Percentiles rank a stretch among this genome's conserved stretches.
phyloP scores from a whole-genome alignment of 2,888 invertebrate species.

The Peribatodes rhomboidaria region DNA sequence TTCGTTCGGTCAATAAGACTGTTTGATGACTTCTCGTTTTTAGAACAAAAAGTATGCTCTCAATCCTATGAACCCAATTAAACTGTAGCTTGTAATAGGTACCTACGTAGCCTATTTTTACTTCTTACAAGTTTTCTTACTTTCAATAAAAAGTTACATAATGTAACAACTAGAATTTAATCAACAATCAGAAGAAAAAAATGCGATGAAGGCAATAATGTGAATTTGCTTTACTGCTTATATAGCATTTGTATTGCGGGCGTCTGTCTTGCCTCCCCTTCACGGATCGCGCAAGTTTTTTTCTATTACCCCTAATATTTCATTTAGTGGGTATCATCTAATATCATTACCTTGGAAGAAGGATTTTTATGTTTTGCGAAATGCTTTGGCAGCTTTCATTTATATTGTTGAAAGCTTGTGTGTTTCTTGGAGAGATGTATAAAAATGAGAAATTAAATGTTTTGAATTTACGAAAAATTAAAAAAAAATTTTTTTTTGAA shows the following conservation, averaged over 20 bases:
- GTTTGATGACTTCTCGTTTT: too few species aligned
- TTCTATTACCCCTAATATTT: conserved; percentile 54
- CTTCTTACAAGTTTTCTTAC: too few species aligned
- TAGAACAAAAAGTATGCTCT: too few species aligned
- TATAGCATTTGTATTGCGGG: conserved; percentile 10
- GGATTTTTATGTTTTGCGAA: conserved; percentile 47
- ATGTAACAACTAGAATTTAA: too few species aligned
- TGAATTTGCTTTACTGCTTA: conserved; percentile 12
- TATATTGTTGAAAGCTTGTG: conserved; percentile 27
- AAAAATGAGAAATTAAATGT: background rate
- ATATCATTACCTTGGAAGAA: conserved; percentile 49
- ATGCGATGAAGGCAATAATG: background rate
- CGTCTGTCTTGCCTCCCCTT: conserved; percentile 40
- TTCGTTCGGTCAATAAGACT: too few species aligned
- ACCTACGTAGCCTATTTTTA: too few species aligned
- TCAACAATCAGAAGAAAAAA: too few species aligned
- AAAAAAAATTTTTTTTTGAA: too few species aligned
- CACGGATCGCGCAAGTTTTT: conserved; percentile 51
- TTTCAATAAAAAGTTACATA: too few species aligned
- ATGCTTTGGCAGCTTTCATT: conserved; percentile 36
- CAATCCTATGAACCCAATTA: too few species aligned
- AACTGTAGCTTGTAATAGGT: too few species aligned
- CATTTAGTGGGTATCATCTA: conserved; percentile 53
- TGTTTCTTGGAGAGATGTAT: conserved; percentile 13
- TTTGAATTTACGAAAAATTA: background rate